Evolutionary conservation across 2,797 vertebrate genomes (phyloP), one percentile per base, ranked within the genome.

Genomic region (Cygnus olor): DNA sequence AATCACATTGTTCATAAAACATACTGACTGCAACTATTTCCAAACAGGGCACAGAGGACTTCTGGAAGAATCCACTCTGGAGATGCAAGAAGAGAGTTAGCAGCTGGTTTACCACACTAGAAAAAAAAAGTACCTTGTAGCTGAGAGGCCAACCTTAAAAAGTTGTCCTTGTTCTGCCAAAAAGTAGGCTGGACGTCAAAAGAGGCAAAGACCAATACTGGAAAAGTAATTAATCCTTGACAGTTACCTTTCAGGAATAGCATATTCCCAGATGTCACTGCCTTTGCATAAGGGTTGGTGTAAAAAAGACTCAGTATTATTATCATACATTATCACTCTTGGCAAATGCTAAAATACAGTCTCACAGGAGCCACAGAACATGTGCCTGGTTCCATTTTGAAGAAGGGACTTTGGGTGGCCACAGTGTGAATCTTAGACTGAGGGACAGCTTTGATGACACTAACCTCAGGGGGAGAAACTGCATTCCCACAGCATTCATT

Each of bases 401-500:
- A 95, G 92, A 89, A 85, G 90, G 92, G 44, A 61, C 45, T 93
- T 66, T 81, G 88, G 64, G 73, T 6, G 6, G 60, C 68, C 71
- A 76, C 84, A 49, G 18, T 69, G 38, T 20, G 72, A 90, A 93
- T 80, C 49, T 86, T 40, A 93, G 66, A 89, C 51, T 53, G 70
- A 93, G 47, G 84, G 74, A 87, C 70, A 90, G 83, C 90, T 95
- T 92, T 96, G 80, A 96, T 94, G 61, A 71, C 65, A 53, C 93
- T 89, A 91, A 94, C 90, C 92, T 91, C 25, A 10, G 21, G 13
- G 47, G 32, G 63, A 27, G 72, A 30, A 63, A 25, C 36, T 85
- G 30, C 53, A 22, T 73, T 93, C 79, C 77, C 89, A 90, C 63
- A 80, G 81, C 88, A 82, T 94, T 98, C 94, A 94, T 96, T 97